These are phyloP conservation scores for Anthoscopus minutus DNA, from an alignment of 2,113 vertebrate genomes.

Conservation along the genomic window DNA sequence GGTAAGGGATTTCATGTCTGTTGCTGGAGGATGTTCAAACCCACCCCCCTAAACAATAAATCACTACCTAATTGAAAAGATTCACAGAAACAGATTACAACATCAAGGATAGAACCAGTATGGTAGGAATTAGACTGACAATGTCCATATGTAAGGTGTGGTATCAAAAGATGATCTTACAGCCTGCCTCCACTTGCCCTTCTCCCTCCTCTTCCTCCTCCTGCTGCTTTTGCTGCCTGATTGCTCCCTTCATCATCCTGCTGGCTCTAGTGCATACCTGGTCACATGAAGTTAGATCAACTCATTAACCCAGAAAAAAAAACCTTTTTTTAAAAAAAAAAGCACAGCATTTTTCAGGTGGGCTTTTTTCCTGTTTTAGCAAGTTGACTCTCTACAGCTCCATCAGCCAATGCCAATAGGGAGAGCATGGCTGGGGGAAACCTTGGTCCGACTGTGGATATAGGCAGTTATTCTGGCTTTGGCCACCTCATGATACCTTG, in stretches of 20 bases:
- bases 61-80: constrained; percentile 24
- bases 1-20: background rate
- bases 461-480: background rate
- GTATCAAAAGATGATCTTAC: constrained; percentile 17
- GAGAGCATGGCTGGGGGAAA: background rate
- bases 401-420: background rate
- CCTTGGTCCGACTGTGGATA: background rate
- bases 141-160: constrained; percentile 40
- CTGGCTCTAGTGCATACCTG: background rate
- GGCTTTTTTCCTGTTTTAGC: background rate
- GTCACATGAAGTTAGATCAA: background rate
- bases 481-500: background rate
- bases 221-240: background rate
- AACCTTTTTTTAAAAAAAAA: background rate
- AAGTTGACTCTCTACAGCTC: background rate
- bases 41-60: constrained; percentile 23
- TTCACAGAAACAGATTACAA: constrained; percentile 35
- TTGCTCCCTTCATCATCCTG: accelerated
- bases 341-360: accelerated
- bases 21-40: constrained; percentile 32
- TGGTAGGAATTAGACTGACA: constrained; percentile 25
- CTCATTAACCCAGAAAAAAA: background rate
- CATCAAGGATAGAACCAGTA: constrained; percentile 30
- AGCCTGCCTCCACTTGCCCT: constrained; percentile 52
- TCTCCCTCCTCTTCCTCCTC: constrained; percentile 33